Conservation (phyloP, 2,888 invertebrate genomes). For the Galeopsomyia nigrocyanea region DNA sequence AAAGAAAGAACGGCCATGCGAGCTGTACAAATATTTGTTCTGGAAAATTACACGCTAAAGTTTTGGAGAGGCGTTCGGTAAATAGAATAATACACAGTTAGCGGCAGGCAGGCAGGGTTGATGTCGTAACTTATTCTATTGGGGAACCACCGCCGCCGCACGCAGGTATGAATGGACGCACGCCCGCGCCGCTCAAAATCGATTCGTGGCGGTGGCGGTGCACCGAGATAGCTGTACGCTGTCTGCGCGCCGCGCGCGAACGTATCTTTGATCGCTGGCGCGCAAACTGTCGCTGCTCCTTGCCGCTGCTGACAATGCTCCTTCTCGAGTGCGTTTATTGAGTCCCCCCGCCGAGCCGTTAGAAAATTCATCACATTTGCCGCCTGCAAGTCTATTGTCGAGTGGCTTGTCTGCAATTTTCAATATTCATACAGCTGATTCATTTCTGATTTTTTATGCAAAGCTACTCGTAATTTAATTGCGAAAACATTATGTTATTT, state of each 20-base stretch:
- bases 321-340: too few species aligned
- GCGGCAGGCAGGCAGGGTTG: neutral
- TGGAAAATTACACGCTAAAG: slow-evolving; percentile 34
- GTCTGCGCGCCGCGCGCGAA: too few species aligned
- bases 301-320: too few species aligned
- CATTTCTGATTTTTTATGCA: neutral
- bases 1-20: neutral
- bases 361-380: too few species aligned
- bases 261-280: too few species aligned
- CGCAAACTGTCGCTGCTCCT: too few species aligned
- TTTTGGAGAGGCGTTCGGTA: slow-evolving; percentile 15
- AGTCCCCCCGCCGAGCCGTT: too few species aligned
- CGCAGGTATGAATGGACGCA: too few species aligned
- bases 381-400: too few species aligned
- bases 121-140: slow-evolving; percentile 11
- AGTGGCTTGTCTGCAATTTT: neutral
- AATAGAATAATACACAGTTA: neutral
- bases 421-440: neutral
- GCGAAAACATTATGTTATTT: neutral
- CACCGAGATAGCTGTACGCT: neutral
- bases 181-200: too few species aligned
- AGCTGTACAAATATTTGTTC: slow-evolving; percentile 33
- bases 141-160: neutral
- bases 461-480: neutral
- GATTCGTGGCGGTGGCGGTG: too few species aligned